phyloP scores from a whole-genome alignment of 1,140 invertebrate species.

The Microplitis demolitor region DNA sequence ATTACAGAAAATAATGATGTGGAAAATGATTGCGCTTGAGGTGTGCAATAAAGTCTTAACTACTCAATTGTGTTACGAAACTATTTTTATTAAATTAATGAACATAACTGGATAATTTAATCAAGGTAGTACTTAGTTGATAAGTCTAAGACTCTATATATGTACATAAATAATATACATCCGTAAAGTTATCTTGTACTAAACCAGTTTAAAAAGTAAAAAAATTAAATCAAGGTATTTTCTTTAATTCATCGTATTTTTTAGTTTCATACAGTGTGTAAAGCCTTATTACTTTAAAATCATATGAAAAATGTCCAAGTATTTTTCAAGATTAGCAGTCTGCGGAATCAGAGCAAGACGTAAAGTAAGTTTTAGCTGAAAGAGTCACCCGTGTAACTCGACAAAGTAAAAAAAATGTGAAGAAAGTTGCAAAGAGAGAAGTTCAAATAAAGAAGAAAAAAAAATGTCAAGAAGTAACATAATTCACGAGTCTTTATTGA shows the following conservation, averaged over 20 bases:
- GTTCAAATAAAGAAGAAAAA: constrained; percentile 30
- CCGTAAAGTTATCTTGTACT: background rate
- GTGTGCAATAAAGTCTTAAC: too few relatives aligned
- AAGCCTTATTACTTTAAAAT: constrained; percentile 43
- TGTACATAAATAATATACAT: background rate
- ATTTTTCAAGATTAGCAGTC: constrained; percentile 55
- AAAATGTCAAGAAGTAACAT: constrained; percentile 46
- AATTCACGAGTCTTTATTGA: constrained; percentile 50
- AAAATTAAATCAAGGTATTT: too few relatives aligned
- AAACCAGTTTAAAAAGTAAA: background rate
- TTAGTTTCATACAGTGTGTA: background rate
- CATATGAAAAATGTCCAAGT: constrained; percentile 45
- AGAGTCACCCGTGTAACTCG: background rate
- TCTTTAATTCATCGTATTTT: background rate
- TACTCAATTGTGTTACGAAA: too few relatives aligned
- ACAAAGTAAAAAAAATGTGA: background rate
- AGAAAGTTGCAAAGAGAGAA: constrained; percentile 1
- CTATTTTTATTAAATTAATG: too few relatives aligned
- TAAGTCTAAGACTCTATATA: background rate
- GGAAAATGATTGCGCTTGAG: too few relatives aligned
- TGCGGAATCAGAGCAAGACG: constrained; percentile 17
- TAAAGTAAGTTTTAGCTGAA: constrained; percentile 20
- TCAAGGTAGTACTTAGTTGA: too few relatives aligned
- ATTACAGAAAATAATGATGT: too few relatives aligned
- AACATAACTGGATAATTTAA: too few relatives aligned